A percentile compares a stretch with the other conserved stretches of the same genome.
phyloP scores from a whole-genome alignment of 2,888 invertebrate genomes.

The Anodontia alba region DNA sequence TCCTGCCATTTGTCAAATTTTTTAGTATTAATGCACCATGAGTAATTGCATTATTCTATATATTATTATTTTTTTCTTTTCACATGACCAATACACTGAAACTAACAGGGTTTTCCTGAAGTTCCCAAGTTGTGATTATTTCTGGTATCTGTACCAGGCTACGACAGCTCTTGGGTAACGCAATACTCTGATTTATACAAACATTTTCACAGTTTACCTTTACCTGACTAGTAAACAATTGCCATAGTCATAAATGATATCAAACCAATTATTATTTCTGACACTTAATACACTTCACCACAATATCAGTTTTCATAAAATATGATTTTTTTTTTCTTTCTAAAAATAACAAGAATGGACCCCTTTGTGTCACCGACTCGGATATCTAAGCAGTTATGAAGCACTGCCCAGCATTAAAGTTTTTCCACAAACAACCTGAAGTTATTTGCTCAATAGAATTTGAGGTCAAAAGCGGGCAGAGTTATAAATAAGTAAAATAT shows the following conservation, averaged over 20 bases:
- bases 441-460: conserved; percentile 26
- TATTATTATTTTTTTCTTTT: neutral
- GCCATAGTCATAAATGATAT: conserved; percentile 24
- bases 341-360: neutral
- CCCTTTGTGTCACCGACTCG: neutral
- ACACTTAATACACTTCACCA: conserved; percentile 19
- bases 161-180: neutral
- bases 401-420: neutral
- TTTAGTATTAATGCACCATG: no score
- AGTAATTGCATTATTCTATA: no score
- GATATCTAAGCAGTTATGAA: neutral
- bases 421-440: neutral
- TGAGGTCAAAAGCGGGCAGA: conserved; percentile 43
- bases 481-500: conserved; percentile 45
- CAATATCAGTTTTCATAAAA: conserved; percentile 4
- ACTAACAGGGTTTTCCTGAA: neutral
- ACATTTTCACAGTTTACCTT: conserved; percentile 4
- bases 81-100: neutral
- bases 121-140: neutral
- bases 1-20: no score
- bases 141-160: neutral
- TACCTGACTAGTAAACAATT: conserved; percentile 16
- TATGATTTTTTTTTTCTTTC: neutral
- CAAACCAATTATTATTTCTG: conserved; percentile 39
- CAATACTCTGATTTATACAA: neutral